Conservation (phyloP, 2,113 vertebrate species). For the Leucopsar rothschildi region DNA sequence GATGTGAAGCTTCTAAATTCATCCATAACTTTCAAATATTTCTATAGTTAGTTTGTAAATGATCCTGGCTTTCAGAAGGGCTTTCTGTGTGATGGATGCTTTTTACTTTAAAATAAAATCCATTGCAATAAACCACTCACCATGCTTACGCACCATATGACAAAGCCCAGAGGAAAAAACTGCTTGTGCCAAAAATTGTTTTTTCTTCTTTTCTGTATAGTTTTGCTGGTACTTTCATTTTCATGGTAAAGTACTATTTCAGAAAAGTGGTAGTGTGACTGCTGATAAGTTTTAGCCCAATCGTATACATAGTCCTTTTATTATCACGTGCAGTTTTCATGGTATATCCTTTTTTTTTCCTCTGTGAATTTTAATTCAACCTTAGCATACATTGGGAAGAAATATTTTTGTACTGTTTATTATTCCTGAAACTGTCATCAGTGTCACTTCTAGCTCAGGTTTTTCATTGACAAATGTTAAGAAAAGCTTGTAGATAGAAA, state of each 20-base stretch:
- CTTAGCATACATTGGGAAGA: not conserved
- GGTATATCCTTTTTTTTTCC: not conserved
- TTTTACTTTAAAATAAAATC: not conserved
- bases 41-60: not conserved
- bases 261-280: not conserved
- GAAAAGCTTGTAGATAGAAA: not conserved
- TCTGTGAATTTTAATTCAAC: not conserved
- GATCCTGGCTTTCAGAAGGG: not conserved
- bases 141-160: not conserved
- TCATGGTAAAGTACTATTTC: not conserved
- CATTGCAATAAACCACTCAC: not conserved
- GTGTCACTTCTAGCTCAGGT: not conserved
- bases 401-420: not conserved
- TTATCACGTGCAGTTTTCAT: not conserved
- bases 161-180: not conserved
- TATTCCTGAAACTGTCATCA: not conserved
- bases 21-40: not conserved
- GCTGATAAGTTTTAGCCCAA: not conserved
- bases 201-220: not conserved
- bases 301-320: not conserved
- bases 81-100: not conserved
- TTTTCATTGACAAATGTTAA: not conserved
- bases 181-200: not conserved
- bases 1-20: not conserved
- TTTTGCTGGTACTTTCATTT: not conserved